phyloP scores from a whole-genome alignment of 1,140 invertebrate genomes.

The Drosophila lacertosa region DNA sequence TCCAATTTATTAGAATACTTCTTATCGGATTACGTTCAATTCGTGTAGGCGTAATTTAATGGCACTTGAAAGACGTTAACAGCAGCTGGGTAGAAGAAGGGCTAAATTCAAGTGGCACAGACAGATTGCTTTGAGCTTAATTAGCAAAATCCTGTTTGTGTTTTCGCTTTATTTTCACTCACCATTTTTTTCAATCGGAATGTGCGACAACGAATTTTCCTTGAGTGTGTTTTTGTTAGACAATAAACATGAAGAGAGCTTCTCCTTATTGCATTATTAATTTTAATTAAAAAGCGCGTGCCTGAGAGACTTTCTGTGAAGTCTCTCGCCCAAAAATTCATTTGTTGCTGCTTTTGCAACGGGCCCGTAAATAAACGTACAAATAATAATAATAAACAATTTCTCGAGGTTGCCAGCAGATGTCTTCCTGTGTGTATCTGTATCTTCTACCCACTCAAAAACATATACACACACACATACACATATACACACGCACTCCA shows the following conservation, averaged over 20 bases:
- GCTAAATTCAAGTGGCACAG: not conserved
- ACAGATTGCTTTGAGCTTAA: conserved; percentile 15
- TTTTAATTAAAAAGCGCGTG: conserved; percentile 52
- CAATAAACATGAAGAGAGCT: conserved; percentile 18
- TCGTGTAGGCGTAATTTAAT: conserved; percentile 6
- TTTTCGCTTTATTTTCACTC: conserved; percentile 1
- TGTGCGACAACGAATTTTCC: not conserved
- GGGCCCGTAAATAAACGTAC: conserved; percentile 24
- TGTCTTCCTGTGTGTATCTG: conserved; percentile 4
- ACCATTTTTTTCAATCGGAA: not conserved
- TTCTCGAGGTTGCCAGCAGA: conserved; percentile 27
- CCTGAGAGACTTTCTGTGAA: not conserved
- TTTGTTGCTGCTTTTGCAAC: conserved; percentile 13
- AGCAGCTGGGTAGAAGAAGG: not conserved
- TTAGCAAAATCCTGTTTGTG: conserved; percentile 28
- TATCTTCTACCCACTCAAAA: not conserved
- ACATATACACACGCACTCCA: not conserved
- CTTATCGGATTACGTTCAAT: conserved; percentile 19
- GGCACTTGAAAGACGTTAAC: conserved; percentile 4
- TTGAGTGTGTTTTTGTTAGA: not conserved
- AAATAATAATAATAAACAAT: conserved; percentile 41
- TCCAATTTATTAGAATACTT: conserved; percentile 30
- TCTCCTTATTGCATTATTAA: conserved; percentile 40
- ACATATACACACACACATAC: conserved; percentile 2
- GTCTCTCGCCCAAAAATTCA: not conserved